These are phyloP conservation scores for Meleagris gallopavo DNA, from an alignment of 2,113 vertebrate species.

Conservation along the genomic window DNA sequence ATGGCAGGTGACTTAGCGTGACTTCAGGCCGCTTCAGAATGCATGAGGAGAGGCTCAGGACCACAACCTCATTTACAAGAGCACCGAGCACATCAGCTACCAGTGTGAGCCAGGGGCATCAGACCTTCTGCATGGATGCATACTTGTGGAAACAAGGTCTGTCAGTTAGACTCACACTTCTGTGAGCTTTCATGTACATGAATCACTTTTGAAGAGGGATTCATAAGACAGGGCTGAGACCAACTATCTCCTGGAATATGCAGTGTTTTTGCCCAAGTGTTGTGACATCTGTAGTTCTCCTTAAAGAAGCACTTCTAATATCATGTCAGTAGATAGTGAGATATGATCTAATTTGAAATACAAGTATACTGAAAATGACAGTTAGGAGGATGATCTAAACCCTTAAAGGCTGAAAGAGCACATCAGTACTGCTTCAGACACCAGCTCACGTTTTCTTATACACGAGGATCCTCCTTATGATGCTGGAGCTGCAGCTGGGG, in stretches of 20 bases:
- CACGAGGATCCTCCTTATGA: neutral
- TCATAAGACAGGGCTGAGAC: neutral
- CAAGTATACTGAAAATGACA: neutral
- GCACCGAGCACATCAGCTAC: neutral
- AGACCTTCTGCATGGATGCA: neutral
- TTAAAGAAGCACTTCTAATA: neutral
- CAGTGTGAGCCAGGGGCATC: neutral
- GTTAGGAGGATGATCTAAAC: neutral
- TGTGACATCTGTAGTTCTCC: neutral
- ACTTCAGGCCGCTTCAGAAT: neutral
- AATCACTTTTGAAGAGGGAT: neutral
- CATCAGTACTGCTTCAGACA: neutral
- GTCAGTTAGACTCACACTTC: accelerated
- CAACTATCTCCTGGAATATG: neutral
- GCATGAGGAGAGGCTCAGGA: neutral
- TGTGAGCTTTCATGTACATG: neutral
- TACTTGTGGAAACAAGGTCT: neutral
- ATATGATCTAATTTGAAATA: neutral
- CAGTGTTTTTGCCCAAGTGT: neutral
- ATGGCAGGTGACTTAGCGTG: neutral
- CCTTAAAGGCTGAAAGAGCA: neutral
- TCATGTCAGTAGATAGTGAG: neutral
- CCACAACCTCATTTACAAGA: neutral
- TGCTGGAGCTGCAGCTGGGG: neutral
- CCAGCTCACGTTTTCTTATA: neutral